Evolutionary conservation across 2,888 invertebrate genomes (phyloP).

Genomic region (Ptilodon capucinus): DNA sequence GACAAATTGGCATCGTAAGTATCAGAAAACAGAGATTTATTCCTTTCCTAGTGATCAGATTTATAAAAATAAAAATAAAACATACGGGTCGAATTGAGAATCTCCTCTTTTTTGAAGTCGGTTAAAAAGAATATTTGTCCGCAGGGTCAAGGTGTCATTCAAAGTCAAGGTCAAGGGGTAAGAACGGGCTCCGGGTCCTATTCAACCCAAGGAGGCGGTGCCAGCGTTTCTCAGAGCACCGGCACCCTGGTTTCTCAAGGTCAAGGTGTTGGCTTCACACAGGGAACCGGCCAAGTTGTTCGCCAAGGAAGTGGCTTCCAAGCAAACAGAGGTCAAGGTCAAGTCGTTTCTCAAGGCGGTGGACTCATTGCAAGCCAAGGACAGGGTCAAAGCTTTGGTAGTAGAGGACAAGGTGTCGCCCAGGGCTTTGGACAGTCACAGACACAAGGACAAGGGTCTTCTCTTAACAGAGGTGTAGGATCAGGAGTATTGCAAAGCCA

Average conservation of each 20-base stretch:
- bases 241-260: neutral
- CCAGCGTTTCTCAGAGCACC: slow-evolving; percentile 22
- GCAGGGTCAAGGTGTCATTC: slow-evolving; percentile 22
- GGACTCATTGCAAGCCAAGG: slow-evolving; percentile 7
- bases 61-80: too few species aligned
- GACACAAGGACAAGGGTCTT: slow-evolving; percentile 14
- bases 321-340: slow-evolving; percentile 13
- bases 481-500: neutral
- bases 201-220: slow-evolving; percentile 16
- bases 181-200: slow-evolving; percentile 22
- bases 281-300: slow-evolving; percentile 24
- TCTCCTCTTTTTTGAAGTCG: too few species aligned
- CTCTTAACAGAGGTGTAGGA: slow-evolving; percentile 12
- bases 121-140: neutral
- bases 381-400: slow-evolving; percentile 4
- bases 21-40: neutral
- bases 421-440: neutral
- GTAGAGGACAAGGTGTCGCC: slow-evolving; percentile 1
- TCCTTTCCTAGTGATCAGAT: too few species aligned
- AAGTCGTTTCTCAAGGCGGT: slow-evolving; percentile 14
- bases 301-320: slow-evolving; percentile 13
- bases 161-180: slow-evolving; percentile 22
- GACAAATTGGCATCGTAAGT: slow-evolving; percentile 39
- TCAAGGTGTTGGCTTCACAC: too few species aligned
- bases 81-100: too few species aligned